Evolutionary conservation across 2,797 vertebrate species (phyloP), one percentile per base, ranked within the genome.

Genomic region (Oryzias sinensis): DNA sequence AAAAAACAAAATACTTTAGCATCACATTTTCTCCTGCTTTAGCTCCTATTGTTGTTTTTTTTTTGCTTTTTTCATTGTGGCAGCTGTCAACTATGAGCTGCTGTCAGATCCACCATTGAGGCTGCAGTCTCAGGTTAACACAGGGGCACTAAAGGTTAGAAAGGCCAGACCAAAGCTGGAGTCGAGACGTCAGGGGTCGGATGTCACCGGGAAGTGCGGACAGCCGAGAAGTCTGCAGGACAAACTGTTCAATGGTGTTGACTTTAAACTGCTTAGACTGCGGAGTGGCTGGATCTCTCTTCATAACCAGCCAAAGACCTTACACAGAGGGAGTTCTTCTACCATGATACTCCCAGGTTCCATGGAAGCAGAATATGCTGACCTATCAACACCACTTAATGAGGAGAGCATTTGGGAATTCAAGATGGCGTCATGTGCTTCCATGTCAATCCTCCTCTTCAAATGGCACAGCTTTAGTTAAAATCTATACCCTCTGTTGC

Each of bases 351-450:
- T 76, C 65, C 56, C 53, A 67, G 76, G 74, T 69, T 76, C 59
- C 51, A 78, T 65, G 13, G 77, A 56, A 67, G 65, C 70, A 59
- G 71, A 83, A 82, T 72, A 73, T 74, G 70, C 77, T 80, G 81
- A 83, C 69, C 80, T 84, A 80, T 85, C 86, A 86, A 74, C 79
- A 72, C 80, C 74, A 67, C 74, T 86, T 83, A 76, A 88, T 80
- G 77, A 86, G 83, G 82, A 77, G 65, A 53, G 57, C 74, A 65
- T 75, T 82, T 84, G 60, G 56, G 75, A 86, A 85, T 81, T 77
- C 68, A 69, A 68, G 49, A 74, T 72, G 72, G 67, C 51, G 54
- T 66, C 75, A 67, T 40, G 68, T 62, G 75, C 87, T 83, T 75
- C 79, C 62, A 76, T 73, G 80, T 79, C 73, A 80, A 66, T 81